phyloP scores from a whole-genome alignment of 2,888 invertebrate species.

The Ornithoptera priamus region DNA sequence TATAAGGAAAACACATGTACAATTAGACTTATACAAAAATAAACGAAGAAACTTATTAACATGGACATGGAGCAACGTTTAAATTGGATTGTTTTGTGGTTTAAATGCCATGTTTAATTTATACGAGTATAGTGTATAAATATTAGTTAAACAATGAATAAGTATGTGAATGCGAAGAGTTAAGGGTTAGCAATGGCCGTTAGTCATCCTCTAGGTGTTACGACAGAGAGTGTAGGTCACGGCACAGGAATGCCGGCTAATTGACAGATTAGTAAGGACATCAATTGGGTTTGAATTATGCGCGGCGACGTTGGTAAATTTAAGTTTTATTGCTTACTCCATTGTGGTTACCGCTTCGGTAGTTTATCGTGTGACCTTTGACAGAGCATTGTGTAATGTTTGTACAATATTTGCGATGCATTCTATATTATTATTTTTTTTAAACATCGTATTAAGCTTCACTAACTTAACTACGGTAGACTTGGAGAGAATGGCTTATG shows the following conservation, averaged over 20 bases:
- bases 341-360: slow-evolving; percentile 31
- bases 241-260: slow-evolving; percentile 70
- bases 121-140: slow-evolving; percentile 12
- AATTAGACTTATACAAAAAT: too few species aligned
- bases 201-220: slow-evolving; percentile 50
- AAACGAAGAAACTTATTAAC: too few species aligned
- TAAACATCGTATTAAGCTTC: too few species aligned
- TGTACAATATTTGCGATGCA: slow-evolving; percentile 4
- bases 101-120: slow-evolving; percentile 7
- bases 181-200: slow-evolving; percentile 44
- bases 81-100: not conserved
- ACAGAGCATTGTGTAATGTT: slow-evolving; percentile 22
- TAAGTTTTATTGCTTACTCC: slow-evolving; percentile 28
- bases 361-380: slow-evolving; percentile 28
- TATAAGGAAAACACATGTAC: too few species aligned
- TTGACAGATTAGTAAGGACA: slow-evolving; percentile 70
- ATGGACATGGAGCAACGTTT: not conserved
- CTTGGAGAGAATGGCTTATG: too few species aligned
- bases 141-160: slow-evolving; percentile 22
- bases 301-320: slow-evolving; percentile 37
- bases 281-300: slow-evolving; percentile 43
- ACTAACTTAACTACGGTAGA: too few species aligned
- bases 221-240: slow-evolving; percentile 58
- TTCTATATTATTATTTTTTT: not conserved
- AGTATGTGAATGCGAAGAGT: slow-evolving; percentile 20